A percentile compares a stretch with the other conserved stretches of the same genome.
Evolutionary conservation across 2,797 vertebrate genomes (phyloP).

Genomic region (Neomorphus geoffroyi): DNA sequence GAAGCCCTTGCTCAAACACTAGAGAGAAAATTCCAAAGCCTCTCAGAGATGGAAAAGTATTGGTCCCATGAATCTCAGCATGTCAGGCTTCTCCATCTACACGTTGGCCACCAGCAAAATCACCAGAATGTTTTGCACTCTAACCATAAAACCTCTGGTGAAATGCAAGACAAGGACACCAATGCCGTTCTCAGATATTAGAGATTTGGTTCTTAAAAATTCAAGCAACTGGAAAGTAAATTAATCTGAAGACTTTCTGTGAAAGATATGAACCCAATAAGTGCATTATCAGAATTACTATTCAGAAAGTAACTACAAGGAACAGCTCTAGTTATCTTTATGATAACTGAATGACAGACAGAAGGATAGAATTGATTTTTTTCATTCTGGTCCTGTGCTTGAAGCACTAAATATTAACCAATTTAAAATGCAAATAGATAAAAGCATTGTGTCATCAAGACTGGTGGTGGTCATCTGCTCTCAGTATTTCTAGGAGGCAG

Average conservation of each 20-base stretch:
- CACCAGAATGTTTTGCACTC: neutral
- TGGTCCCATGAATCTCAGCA: neutral
- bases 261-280: neutral
- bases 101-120: neutral
- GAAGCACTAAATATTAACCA: neutral
- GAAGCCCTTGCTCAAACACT: neutral
- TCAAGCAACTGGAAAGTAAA: neutral
- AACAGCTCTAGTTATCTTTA: neutral
- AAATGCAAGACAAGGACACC: rapidly evolving
- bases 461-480: neutral
- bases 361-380: neutral
- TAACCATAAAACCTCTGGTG: neutral
- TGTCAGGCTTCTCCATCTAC: neutral
- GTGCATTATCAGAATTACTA: neutral
- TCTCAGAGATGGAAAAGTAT: neutral
- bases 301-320: neutral
- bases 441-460: neutral
- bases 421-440: neutral
- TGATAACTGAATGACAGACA: neutral
- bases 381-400: neutral
- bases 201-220: too few relatives aligned
- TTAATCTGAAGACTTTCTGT: neutral
- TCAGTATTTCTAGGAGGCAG: neutral
- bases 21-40: neutral
- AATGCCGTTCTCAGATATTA: neutral